Evolutionary conservation across 2,888 invertebrate genomes (phyloP), one percentile per base, ranked within the genome.

Genomic region (Pomacea canaliculata): DNA sequence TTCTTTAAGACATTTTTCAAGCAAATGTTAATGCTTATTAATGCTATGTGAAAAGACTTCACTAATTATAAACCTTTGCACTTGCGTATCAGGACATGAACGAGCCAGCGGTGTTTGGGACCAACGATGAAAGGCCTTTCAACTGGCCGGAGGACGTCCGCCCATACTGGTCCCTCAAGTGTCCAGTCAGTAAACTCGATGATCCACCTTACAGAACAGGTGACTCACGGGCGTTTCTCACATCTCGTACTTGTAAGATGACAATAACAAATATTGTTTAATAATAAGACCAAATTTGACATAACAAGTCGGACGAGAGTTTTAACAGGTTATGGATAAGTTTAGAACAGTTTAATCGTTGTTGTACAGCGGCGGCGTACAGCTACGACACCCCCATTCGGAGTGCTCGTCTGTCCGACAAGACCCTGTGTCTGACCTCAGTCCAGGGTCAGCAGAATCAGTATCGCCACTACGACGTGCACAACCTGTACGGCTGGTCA

Each of bases 21-120:
- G 1, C 37, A 37, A 37, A 37, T 37, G 37, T 5, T 37, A 37
- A 37, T 37, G 37, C 0, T 37, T 37, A 37, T 37, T 37, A 1
- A 37, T 37, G 37, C 1, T 37, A 37, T 10, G 51, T 1, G 51
- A 7, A 56, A 56, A 56, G 0, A 56, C 0, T 56, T 16, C 0
- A 56, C 51, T 13, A 56, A 13, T 56, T 16, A 13, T 10, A 10
- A 56, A 56, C 51, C 4, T 7, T 56, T 23, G 23, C 23, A 23
- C 23, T 56, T 56, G 51, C 51, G 4, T 56, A 56, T 56, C 67
- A 88, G 88, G 91, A 91, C 78, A 91, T 91, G 91, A 91, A 91
- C 79, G 91, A 91, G 76, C 91, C 91, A 19, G 87, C 91, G 8
- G 91, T 89, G 79, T 90, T 91, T 81, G 90, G 86, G 19, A 90